These are phyloP conservation scores for Parnassius glacialis DNA, from an alignment of 2,888 invertebrate genomes.

Conservation along the genomic window DNA sequence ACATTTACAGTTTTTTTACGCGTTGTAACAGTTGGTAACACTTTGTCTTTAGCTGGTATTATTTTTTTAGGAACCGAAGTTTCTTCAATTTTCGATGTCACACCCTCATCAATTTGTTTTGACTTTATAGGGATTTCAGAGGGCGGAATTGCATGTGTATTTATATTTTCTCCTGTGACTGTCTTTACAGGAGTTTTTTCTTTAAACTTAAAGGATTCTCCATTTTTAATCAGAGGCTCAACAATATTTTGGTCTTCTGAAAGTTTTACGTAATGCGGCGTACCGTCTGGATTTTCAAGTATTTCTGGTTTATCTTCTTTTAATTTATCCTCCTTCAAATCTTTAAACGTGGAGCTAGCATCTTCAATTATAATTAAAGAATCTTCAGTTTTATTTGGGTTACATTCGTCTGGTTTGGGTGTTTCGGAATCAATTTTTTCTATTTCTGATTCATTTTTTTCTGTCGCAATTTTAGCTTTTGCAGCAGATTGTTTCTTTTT, in stretches of 20 bases:
- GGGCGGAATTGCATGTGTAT: conserved; percentile 29
- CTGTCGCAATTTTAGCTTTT: conserved; percentile 42
- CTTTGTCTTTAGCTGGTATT: conserved; percentile 53
- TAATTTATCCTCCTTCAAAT: conserved; percentile 28
- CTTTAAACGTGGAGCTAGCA: conserved; percentile 19
- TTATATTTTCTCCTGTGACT: conserved; percentile 26
- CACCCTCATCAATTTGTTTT: conserved; percentile 41
- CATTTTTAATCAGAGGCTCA: conserved; percentile 6
- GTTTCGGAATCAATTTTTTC: conserved; percentile 29
- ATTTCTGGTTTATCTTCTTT: conserved; percentile 26
- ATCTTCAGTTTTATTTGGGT: conserved; percentile 14
- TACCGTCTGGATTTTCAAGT: conserved; percentile 1
- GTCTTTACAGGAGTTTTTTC: conserved; percentile 7
- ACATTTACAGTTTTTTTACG: conserved; percentile 44
- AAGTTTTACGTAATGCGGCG: background rate
- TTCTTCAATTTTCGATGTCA: conserved; percentile 33
- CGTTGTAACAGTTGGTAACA: conserved; percentile 45
- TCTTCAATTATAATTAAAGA: conserved; percentile 26
- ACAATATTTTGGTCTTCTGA: background rate
- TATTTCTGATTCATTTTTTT: conserved; percentile 36
- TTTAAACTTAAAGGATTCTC: background rate
- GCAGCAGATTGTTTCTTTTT: conserved; percentile 63
- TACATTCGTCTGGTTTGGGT: conserved; percentile 28
- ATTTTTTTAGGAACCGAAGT: conserved; percentile 36
- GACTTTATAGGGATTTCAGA: conserved; percentile 37